Evolutionary conservation across 1,140 invertebrate species (phyloP), one percentile per base, ranked within the genome.

Genomic region (Phortica variegata): DNA sequence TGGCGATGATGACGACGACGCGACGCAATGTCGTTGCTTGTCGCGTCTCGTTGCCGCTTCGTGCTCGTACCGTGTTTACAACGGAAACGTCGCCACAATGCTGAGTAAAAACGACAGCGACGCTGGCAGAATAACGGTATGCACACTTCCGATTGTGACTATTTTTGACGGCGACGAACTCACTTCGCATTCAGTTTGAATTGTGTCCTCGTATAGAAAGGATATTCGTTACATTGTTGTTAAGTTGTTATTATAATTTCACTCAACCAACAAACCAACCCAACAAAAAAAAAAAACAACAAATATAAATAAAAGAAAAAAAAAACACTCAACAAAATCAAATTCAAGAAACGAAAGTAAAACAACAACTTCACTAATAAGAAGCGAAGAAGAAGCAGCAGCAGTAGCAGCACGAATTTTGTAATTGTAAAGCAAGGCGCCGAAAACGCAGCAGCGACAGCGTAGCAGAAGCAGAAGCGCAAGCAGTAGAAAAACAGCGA

Each of bases 191-290:
- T 75, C 72, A 75, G 72, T 75, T 75, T 71, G 58, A 74, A 75
- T 75, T 75, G 68, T 75, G 72, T 75, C 72, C 72, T 75, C 72
- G 63, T 70, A 65, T 68, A 70, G 72, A 73, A 75, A 75, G 72
- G 72, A 75, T 75, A 75, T 75, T 75, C 72, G 72, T 75, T 75
- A 72, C 68, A 73, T 73, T 73, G 72, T 75, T 72, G 62, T 74
- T 74, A 72, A 74, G 71, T 74, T 74, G 71, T 74, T 74, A 74
- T 74, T 71, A 72, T 73, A 68, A 73, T 73, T 63, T 74, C 65
- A 43, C 38, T 26, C 23, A 26, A 26, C 5, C 23, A 26, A 26
- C 65, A 73, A 70, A 71, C 58, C 52, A 66, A 73, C 40, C 49
- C 56, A 60, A 52, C 43, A 56, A 56, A 45, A 49, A 59, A 56